Conservation (phyloP, 2,113 vertebrate species). For the Cryptomyrus ogoouensis region DNA sequence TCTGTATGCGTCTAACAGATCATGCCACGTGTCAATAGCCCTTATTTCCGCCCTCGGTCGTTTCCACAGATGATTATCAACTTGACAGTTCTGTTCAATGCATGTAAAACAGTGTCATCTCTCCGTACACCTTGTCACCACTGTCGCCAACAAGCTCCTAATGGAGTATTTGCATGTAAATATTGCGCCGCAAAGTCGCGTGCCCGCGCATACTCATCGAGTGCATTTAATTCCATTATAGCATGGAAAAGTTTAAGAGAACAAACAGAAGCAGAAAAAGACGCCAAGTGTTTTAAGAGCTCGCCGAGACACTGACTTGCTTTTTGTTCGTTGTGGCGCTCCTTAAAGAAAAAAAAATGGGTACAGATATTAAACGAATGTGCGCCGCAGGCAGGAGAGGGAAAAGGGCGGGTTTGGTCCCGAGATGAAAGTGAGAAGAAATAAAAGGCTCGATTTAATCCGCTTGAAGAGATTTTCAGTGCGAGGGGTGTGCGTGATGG, state of each 20-base stretch:
- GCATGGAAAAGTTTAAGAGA: constrained; percentile 49
- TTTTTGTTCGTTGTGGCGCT: constrained; percentile 63
- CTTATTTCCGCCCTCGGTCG: background rate
- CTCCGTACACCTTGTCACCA: constrained; percentile 50
- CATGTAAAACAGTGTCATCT: background rate
- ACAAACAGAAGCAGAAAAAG: constrained; percentile 68
- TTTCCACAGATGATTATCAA: background rate
- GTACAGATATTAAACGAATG: constrained; percentile 46
- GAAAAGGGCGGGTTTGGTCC: constrained; percentile 72
- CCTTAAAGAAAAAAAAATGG: constrained; percentile 36
- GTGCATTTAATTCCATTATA: constrained; percentile 74
- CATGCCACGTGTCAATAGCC: background rate
- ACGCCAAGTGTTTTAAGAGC: constrained; percentile 39
- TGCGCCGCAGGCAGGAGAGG: constrained; percentile 50
- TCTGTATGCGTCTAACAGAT: background rate
- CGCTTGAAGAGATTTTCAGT: constrained; percentile 78
- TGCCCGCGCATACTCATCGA: constrained; percentile 65
- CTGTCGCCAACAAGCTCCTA: constrained; percentile 61
- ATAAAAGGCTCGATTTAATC: constrained; percentile 97
- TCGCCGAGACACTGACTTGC: constrained; percentile 57
- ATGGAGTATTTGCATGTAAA: constrained; percentile 73
- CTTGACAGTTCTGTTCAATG: constrained; percentile 2
- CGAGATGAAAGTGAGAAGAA: constrained; percentile 91
- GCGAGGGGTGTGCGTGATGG: constrained; percentile 65
- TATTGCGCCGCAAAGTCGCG: constrained; percentile 74